Percentiles rank a stretch among this genome's conserved stretches.
Evolutionary conservation across 2,888 invertebrate species (phyloP).

Genomic region (Platycnemis pennipes): DNA sequence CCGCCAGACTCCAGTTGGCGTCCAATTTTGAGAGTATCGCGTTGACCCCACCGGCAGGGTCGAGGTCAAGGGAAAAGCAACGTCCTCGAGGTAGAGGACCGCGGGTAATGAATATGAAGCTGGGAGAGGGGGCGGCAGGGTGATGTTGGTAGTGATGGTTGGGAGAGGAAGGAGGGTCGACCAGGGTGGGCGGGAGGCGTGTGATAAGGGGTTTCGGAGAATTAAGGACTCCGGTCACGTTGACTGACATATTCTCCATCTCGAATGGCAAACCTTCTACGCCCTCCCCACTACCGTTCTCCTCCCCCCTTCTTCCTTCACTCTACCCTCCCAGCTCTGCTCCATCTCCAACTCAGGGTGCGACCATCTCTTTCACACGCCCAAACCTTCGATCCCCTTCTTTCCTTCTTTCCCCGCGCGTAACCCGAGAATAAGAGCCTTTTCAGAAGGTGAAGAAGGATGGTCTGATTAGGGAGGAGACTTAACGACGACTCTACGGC

Average conservation of each 20-base stretch:
- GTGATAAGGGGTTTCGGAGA: not conserved
- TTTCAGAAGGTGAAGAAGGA: not conserved
- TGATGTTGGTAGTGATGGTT: too few relatives aligned
- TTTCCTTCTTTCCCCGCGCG: not conserved
- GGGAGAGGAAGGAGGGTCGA: not conserved
- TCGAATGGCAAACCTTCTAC: conserved; percentile 28
- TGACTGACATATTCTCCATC: conserved; percentile 43
- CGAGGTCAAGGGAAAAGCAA: not conserved
- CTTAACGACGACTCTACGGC: not conserved
- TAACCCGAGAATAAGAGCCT: not conserved
- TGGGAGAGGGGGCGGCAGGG: not conserved
- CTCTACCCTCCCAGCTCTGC: not conserved
- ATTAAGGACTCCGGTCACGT: conserved; percentile 42
- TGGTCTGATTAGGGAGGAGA: not conserved
- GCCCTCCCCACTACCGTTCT: not conserved
- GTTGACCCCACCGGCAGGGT: not conserved
- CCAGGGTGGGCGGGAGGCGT: not conserved
- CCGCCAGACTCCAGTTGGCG: not conserved
- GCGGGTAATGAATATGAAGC: conserved; percentile 12
- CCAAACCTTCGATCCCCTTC: not conserved
- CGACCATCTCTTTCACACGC: not conserved
- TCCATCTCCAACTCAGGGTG: not conserved
- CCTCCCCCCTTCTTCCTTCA: not conserved
- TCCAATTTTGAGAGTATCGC: not conserved
- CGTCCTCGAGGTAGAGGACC: not conserved